Percentiles rank a stretch among this genome's conserved stretches.
Conservation (phyloP, 2,113 vertebrate genomes). For the Pycnonotus jocosus region DNA sequence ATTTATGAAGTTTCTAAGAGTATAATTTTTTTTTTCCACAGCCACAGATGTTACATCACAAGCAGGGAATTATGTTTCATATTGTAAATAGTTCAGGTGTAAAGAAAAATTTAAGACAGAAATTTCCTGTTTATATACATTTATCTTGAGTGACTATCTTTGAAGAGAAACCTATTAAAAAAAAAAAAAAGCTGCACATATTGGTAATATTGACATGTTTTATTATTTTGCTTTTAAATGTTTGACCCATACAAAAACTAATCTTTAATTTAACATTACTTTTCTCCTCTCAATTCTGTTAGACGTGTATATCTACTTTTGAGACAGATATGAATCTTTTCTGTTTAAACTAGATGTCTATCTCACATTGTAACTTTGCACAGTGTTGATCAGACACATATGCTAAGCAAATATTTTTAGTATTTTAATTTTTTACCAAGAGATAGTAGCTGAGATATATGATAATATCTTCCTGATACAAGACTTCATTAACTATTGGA, state of each 20-base stretch:
- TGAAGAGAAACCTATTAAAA: neutral
- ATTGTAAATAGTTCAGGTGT: constrained; percentile 64
- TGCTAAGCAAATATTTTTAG: neutral
- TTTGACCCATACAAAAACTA: constrained; percentile 50
- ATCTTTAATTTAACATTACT: constrained; percentile 45
- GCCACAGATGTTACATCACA: constrained; percentile 60
- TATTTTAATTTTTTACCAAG: neutral
- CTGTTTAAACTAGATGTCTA: constrained; percentile 22
- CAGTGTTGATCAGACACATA: neutral
- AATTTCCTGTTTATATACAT: constrained; percentile 61
- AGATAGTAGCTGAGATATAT: neutral
- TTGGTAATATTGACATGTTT: constrained; percentile 45
- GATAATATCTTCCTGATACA: neutral
- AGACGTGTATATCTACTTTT: neutral
- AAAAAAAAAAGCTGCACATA: neutral
- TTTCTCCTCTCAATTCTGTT: constrained; percentile 17
- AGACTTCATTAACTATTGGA: neutral
- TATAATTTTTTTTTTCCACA: neutral
- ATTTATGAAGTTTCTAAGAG: constrained; percentile 43
- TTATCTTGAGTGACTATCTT: constrained; percentile 53
- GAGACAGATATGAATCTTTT: constrained; percentile 36
- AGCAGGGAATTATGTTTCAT: constrained; percentile 28
- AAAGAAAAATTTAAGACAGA: constrained; percentile 59
- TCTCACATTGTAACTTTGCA: neutral
- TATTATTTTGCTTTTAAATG: constrained; percentile 44